Evolutionary conservation across 2,888 invertebrate species (phyloP).

Genomic region (Saturnia japonica): DNA sequence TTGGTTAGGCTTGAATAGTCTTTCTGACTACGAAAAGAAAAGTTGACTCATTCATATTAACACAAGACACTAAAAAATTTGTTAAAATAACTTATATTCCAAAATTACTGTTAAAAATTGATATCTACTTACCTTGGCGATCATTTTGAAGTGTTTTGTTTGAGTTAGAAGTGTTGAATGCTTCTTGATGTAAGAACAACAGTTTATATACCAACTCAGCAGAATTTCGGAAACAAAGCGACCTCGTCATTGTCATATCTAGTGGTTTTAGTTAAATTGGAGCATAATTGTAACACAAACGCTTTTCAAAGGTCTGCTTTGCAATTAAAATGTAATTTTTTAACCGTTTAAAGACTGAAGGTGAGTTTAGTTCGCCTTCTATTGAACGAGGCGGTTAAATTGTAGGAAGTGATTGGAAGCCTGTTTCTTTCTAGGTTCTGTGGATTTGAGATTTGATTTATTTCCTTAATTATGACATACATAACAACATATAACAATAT

Average conservation of each 20-base stretch:
- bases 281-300: conserved; percentile 46
- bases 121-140: conserved; percentile 55
- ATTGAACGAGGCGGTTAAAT: conserved; percentile 21
- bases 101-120: not conserved
- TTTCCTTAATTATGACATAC: not conserved
- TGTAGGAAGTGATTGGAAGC: conserved; percentile 13
- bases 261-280: conserved; percentile 45
- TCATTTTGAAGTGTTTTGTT: conserved; percentile 53
- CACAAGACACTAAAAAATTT: not conserved
- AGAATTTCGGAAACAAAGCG: conserved; percentile 54
- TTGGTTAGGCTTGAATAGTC: not conserved
- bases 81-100: not conserved
- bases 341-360: conserved; percentile 42
- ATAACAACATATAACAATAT: too few species aligned
- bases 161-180: conserved; percentile 51
- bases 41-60: not conserved
- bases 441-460: not conserved
- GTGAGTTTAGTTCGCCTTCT: conserved; percentile 37
- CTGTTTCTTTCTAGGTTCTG: not conserved
- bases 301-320: conserved; percentile 42
- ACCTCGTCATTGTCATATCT: conserved; percentile 59
- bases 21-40: not conserved
- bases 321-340: conserved; percentile 44
- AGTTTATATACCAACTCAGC: conserved; percentile 57
- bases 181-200: conserved; percentile 44